Evolutionary conservation across 2,888 invertebrate genomes (phyloP).

Genomic region (Platypus cylindrus): DNA sequence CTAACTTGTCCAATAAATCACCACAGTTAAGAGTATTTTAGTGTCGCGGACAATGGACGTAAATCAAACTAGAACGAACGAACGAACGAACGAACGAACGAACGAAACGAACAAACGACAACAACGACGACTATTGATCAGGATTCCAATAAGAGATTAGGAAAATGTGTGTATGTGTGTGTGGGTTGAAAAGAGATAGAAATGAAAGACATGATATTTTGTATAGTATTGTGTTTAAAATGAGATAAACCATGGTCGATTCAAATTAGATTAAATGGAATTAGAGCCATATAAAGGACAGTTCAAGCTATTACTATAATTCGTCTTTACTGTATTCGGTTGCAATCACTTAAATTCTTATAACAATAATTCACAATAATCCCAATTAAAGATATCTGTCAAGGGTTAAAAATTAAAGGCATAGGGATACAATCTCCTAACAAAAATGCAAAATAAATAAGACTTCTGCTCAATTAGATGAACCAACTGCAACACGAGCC

Average conservation of each 20-base stretch:
- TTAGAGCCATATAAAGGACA: too few species aligned
- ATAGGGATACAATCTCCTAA: conserved; percentile 9
- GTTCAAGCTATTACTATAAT: too few species aligned
- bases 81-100: too few species aligned
- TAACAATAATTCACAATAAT: too few species aligned
- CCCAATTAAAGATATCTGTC: too few species aligned
- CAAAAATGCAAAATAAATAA: conserved; percentile 22
- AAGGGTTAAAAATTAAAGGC: conserved; percentile 6
- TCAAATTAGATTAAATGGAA: too few species aligned
- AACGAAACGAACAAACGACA: too few species aligned
- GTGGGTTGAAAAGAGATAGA: conserved; percentile 12
- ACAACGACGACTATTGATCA: conserved; percentile 30
- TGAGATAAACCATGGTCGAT: too few species aligned
- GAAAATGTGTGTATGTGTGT: conserved; percentile 12
- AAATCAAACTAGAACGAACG: conserved; percentile 29
- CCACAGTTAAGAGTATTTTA: conserved; percentile 27
- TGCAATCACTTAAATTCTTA: too few species aligned
- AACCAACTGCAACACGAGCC: conserved; percentile 17
- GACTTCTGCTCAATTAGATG: conserved; percentile 24
- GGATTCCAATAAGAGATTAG: conserved; percentile 21
- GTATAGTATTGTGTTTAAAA: too few species aligned
- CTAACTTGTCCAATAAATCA: conserved; percentile 25
- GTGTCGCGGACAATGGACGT: conserved; percentile 27
- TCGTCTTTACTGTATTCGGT: too few species aligned
- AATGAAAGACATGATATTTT: too few species aligned